These are phyloP conservation scores for Melanotaenia boesemani DNA, from an alignment of 2,797 vertebrate genomes.

Conservation along the genomic window DNA sequence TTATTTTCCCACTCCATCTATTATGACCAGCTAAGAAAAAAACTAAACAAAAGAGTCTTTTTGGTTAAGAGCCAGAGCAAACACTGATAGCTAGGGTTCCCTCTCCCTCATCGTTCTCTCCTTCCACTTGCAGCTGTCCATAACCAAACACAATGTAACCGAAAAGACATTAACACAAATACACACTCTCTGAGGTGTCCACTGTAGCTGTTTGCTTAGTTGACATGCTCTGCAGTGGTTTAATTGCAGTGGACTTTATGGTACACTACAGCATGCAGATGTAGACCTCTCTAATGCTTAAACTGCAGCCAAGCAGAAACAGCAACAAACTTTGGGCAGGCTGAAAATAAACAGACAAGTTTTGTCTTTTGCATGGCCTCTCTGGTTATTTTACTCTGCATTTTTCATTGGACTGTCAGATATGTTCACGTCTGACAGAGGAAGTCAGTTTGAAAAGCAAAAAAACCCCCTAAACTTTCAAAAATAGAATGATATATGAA, in stretches of 20 bases:
- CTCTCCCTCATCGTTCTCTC: constrained; percentile 57
- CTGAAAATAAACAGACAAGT: constrained; percentile 63
- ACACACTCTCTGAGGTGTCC: constrained; percentile 57
- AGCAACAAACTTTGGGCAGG: constrained; percentile 59
- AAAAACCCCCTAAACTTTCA: neutral
- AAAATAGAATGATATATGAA: neutral
- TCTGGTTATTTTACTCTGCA: constrained; percentile 11
- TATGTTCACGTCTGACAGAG: constrained; percentile 14
- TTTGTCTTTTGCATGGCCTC: constrained; percentile 36
- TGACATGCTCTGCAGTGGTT: constrained; percentile 53
- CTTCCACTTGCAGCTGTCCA: constrained; percentile 81
- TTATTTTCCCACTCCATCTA: constrained; percentile 65
- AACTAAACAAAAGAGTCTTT: constrained; percentile 69
- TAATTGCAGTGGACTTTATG: constrained; percentile 67
- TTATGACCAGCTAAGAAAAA: constrained; percentile 78
- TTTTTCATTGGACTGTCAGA: constrained; percentile 12
- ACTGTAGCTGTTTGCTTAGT: constrained; percentile 71
- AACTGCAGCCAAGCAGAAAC: constrained; percentile 64
- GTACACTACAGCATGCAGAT: constrained; percentile 70
- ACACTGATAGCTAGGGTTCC: constrained; percentile 80
- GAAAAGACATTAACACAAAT: constrained; percentile 42
- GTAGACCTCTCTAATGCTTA: constrained; percentile 59
- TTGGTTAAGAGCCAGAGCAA: constrained; percentile 84
- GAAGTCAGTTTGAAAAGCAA: neutral
- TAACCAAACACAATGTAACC: constrained; percentile 73